Evolutionary conservation across 2,113 vertebrate species (phyloP).

Genomic region (Psittacus erithacus): DNA sequence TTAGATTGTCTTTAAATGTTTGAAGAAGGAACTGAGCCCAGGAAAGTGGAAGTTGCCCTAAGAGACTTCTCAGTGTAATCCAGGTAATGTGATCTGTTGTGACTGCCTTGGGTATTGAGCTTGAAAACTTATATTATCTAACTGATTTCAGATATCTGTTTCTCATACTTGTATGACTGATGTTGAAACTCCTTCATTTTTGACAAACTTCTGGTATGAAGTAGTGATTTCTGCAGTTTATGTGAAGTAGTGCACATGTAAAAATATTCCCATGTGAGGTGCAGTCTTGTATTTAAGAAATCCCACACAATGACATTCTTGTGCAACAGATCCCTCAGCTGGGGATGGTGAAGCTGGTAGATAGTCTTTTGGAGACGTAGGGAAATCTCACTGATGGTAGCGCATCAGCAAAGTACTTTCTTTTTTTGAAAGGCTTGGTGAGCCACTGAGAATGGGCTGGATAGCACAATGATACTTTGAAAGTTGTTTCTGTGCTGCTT

Average conservation of each 20-base stretch:
- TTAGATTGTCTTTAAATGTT: slow-evolving; percentile 42
- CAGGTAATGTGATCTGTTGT: background rate
- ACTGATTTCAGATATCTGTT: fast-evolving
- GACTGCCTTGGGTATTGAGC: no score
- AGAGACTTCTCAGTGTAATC: background rate
- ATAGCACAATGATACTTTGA: background rate
- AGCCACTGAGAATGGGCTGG: background rate
- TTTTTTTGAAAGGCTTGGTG: background rate
- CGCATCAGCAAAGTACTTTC: fast-evolving
- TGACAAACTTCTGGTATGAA: fast-evolving
- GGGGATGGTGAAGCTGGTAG: background rate
- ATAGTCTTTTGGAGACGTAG: background rate
- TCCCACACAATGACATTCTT: fast-evolving
- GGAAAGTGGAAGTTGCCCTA: slow-evolving; percentile 11
- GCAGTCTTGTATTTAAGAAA: background rate
- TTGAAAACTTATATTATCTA: no score
- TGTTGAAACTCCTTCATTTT: fast-evolving
- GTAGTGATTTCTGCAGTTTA: background rate
- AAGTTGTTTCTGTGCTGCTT: background rate
- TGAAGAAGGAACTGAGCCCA: slow-evolving; percentile 14
- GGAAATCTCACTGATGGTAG: background rate
- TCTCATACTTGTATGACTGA: fast-evolving
- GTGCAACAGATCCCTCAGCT: background rate
- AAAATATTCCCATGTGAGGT: background rate
- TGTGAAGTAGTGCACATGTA: fast-evolving